A percentile compares a stretch with the other conserved stretches of the same genome.
phyloP scores from a whole-genome alignment of 2,113 vertebrate genomes.

The Notarius lentiginosus region DNA sequence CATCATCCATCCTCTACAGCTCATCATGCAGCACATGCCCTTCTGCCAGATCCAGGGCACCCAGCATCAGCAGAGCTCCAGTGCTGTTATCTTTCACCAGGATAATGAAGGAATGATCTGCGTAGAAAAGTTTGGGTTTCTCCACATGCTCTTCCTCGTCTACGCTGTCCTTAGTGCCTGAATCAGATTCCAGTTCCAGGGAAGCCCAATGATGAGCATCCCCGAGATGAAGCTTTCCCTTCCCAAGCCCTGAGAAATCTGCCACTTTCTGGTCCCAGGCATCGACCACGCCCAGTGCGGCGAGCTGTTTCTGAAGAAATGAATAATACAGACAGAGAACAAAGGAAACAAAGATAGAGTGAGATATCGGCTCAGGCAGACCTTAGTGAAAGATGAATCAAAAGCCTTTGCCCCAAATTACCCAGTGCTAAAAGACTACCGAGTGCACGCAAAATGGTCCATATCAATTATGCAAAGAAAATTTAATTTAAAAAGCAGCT shows the following conservation, averaged over 20 bases:
- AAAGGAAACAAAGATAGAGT: not conserved
- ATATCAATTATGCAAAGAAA: conserved; percentile 44
- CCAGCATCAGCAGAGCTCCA: conserved; percentile 65
- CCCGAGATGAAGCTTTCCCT: conserved; percentile 60
- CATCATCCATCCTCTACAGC: conserved; percentile 53
- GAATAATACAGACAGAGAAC: conserved; percentile 4
- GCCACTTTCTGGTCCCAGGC: conserved; percentile 61
- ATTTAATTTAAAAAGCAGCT: conserved; percentile 40
- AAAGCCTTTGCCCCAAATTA: conserved; percentile 9
- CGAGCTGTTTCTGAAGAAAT: conserved; percentile 60
- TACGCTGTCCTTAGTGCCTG: conserved; percentile 27
- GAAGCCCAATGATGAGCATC: conserved; percentile 65
- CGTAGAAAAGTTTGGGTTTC: conserved; percentile 65
- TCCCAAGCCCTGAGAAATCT: conserved; percentile 59
- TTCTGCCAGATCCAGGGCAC: conserved; percentile 62
- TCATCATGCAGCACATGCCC: conserved; percentile 65
- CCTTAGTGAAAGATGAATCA: not conserved
- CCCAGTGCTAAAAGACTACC: conserved; percentile 16
- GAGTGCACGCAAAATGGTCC: conserved; percentile 21
- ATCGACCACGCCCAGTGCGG: conserved; percentile 62
- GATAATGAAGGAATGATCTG: conserved; percentile 65
- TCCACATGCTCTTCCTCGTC: conserved; percentile 55
- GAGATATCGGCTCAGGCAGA: not conserved
- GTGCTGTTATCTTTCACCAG: conserved; percentile 62
- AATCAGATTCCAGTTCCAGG: conserved; percentile 60